Evolutionary conservation across 2,113 vertebrate genomes (phyloP).

Genomic region (Orientallactaga bullata): DNA sequence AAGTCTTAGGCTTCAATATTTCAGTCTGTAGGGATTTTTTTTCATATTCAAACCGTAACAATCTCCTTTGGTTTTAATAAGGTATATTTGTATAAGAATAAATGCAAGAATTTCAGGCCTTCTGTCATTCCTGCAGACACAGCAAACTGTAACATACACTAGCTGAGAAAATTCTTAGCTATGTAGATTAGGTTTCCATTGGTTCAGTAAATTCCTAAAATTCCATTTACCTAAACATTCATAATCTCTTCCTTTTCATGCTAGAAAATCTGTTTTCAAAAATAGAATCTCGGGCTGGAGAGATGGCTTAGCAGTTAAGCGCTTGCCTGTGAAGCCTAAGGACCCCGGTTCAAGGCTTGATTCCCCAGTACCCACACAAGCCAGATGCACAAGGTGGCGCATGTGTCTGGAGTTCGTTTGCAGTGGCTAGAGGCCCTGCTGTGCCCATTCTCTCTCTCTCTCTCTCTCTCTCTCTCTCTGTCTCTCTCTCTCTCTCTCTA

Average conservation of each 20-base stretch:
- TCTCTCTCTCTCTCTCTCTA: no score
- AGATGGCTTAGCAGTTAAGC: no score
- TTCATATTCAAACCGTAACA: not conserved
- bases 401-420: no score
- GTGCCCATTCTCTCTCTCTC: no score
- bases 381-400: no score
- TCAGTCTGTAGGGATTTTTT: not conserved
- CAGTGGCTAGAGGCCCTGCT: no score
- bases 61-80: not conserved
- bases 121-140: not conserved
- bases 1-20: not conserved
- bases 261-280: not conserved
- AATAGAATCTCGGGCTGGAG: not conserved
- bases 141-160: not conserved
- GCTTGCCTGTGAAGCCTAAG: no score
- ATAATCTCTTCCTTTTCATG: not conserved
- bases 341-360: no score
- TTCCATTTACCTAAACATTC: not conserved
- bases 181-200: not conserved
- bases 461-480: no score
- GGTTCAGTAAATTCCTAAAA: constrained; percentile 7
- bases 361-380: no score
- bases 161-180: not conserved
- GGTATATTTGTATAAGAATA: not conserved
- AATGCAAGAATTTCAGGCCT: not conserved